Evolutionary conservation across 1,140 invertebrate genomes (phyloP).

Genomic region (Coboldia fuscipes): DNA sequence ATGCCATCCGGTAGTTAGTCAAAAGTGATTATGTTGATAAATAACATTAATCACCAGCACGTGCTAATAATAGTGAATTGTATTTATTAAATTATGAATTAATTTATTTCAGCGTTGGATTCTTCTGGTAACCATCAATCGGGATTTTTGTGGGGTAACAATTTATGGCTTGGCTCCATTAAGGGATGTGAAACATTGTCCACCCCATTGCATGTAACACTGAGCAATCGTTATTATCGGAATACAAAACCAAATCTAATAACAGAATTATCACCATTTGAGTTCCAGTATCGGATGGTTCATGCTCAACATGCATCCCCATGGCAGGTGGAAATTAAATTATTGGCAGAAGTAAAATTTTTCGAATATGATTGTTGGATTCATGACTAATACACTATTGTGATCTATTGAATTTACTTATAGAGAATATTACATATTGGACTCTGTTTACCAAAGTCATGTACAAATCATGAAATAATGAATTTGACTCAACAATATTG

Average conservation of each 20-base stretch:
- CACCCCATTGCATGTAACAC: conserved; percentile 11
- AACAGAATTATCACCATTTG: conserved; percentile 13
- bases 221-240: conserved; percentile 14
- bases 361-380: neutral
- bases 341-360: conserved; percentile 11
- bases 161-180: conserved; percentile 19
- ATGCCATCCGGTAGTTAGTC: no score
- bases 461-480: conserved; percentile 12
- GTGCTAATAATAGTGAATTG: neutral
- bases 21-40: neutral
- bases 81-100: neutral
- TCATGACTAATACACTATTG: no score
- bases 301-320: conserved; percentile 16
- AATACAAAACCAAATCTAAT: conserved; percentile 15
- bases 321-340: conserved; percentile 19
- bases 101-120: conserved; percentile 12
- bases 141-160: conserved; percentile 18
- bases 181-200: conserved; percentile 11
- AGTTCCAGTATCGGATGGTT: conserved; percentile 16
- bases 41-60: neutral
- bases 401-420: neutral
- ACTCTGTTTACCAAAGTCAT: conserved; percentile 16
- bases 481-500: conserved; percentile 12
- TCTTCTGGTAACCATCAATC: conserved; percentile 15
- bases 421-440: conserved; percentile 16